Evolutionary conservation across 2,797 vertebrate species (phyloP).

Genomic region (Setipinna tenuifilis): DNA sequence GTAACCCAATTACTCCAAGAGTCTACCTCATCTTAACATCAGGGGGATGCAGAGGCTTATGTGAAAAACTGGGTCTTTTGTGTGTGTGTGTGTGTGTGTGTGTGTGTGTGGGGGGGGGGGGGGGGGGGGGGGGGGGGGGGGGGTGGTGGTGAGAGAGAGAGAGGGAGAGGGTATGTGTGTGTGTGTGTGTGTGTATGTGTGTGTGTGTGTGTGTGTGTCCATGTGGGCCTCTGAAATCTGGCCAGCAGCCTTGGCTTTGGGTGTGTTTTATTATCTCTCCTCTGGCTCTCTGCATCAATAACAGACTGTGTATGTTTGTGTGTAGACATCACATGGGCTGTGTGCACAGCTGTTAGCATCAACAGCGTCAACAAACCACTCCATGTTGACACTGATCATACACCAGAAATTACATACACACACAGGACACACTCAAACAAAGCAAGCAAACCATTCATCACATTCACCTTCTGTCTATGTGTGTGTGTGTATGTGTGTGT

Average conservation of each 20-base stretch:
- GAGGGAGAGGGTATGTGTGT: neutral
- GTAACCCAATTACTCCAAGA: neutral
- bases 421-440: neutral
- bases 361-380: neutral
- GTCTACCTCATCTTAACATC: neutral
- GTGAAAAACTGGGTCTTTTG: slow-evolving; percentile 12
- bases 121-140: no score
- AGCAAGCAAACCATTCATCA: slow-evolving; percentile 4
- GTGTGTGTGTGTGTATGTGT: neutral
- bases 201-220: neutral
- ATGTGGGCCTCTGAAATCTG: slow-evolving; percentile 29
- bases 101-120: neutral
- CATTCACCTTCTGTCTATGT: neutral
- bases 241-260: slow-evolving; percentile 45
- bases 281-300: neutral
- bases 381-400: neutral
- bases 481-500: neutral
- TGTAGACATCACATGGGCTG: neutral
- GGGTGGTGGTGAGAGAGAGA: no score
- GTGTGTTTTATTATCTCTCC: neutral
- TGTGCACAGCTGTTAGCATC: slow-evolving; percentile 37
- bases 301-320: neutral
- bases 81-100: neutral
- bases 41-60: neutral
- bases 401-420: neutral